phyloP scores from a whole-genome alignment of 2,113 vertebrate genomes.

The Pedetes capensis region DNA sequence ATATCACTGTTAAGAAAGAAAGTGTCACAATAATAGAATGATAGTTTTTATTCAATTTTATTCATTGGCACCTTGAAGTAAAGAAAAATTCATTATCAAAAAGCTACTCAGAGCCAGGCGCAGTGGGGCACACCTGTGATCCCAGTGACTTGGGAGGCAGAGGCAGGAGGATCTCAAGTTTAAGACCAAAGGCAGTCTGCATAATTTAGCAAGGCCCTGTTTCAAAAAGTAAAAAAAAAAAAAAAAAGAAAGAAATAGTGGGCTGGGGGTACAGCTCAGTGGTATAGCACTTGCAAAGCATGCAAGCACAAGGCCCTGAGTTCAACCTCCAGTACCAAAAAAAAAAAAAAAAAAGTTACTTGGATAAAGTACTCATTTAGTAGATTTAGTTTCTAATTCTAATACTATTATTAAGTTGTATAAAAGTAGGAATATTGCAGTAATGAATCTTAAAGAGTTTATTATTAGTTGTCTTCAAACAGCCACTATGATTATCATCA shows the following conservation, averaged over 20 bases:
- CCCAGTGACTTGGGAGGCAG: too few species aligned
- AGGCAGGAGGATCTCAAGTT: too few species aligned
- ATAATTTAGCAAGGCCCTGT: too few species aligned
- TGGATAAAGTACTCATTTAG: not conserved
- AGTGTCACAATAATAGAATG: not conserved
- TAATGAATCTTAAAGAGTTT: not conserved
- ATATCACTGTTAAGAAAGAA: not conserved
- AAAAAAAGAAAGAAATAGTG: too few species aligned
- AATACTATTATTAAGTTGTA: not conserved
- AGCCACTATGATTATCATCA: not conserved
- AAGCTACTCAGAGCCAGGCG: too few species aligned
- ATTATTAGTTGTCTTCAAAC: not conserved
- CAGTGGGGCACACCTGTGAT: too few species aligned
- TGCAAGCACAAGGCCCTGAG: too few species aligned
- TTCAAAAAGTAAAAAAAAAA: too few species aligned
- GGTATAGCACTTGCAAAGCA: too few species aligned
- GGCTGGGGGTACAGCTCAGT: too few species aligned
- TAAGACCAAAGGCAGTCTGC: too few species aligned
- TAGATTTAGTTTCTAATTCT: not conserved
- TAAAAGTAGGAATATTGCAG: not conserved
- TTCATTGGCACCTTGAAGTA: not conserved
- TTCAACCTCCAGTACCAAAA: too few species aligned
- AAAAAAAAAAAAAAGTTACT: not conserved
- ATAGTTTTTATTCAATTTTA: not conserved
- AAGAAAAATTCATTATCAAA: conserved; percentile 19